phyloP scores from a whole-genome alignment of 2,888 invertebrate genomes.

The Zaprionus obscuricornis region DNA sequence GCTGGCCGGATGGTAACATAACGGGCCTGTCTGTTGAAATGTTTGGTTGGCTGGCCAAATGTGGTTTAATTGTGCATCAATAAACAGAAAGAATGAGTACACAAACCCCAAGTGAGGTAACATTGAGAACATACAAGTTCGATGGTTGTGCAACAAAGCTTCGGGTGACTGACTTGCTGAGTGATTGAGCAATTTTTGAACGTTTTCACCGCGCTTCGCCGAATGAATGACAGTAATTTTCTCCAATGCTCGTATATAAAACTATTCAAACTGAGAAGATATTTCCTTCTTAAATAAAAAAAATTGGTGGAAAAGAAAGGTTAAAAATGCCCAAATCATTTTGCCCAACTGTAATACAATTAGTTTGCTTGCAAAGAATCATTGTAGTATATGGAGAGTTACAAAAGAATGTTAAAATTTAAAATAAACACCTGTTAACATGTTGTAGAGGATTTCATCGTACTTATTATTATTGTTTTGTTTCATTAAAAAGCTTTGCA shows the following conservation, averaged over 20 bases:
- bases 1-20: slow-evolving; percentile 59
- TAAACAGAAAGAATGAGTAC: slow-evolving; percentile 46
- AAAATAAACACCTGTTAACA: slow-evolving; percentile 33
- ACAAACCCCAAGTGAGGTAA: slow-evolving; percentile 53
- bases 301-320: not conserved
- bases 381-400: not conserved
- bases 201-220: slow-evolving; percentile 45
- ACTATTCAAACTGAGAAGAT: no score
- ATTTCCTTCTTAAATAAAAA: no score
- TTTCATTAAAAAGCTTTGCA: no score
- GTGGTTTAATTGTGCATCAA: slow-evolving; percentile 71
- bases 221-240: slow-evolving; percentile 23
- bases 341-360: not conserved
- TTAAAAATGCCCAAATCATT: no score
- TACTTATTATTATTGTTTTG: no score
- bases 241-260: no score
- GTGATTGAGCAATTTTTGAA: slow-evolving; percentile 41
- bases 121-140: slow-evolving; percentile 36
- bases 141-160: slow-evolving; percentile 48
- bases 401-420: not conserved
- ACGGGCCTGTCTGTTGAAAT: slow-evolving; percentile 30
- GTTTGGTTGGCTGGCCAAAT: slow-evolving; percentile 51
- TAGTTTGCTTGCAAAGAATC: no score
- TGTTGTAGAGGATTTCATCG: no score
- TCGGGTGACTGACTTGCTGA: slow-evolving; percentile 54